Evolutionary conservation across 1,140 invertebrate genomes (phyloP).

Genomic region (Schlechtendalia chinensis): DNA sequence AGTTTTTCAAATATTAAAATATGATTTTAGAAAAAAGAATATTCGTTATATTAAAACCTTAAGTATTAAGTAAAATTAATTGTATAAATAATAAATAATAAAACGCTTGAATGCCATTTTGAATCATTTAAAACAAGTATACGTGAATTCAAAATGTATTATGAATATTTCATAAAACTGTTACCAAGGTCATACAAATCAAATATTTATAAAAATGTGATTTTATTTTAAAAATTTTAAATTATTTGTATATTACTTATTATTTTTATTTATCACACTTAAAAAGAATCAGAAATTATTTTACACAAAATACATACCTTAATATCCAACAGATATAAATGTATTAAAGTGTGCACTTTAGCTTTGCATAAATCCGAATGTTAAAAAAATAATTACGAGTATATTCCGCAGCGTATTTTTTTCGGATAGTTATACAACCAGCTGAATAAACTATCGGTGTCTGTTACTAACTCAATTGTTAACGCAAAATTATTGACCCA

Average conservation of each 20-base stretch:
- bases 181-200: no score
- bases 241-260: no score
- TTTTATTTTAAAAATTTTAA: no score
- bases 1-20: no score
- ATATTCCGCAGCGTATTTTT: background rate
- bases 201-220: no score
- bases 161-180: no score
- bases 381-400: background rate
- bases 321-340: background rate
- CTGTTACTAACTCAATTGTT: background rate
- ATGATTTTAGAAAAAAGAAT: no score
- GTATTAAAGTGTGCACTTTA: background rate
- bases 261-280: no score
- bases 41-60: no score
- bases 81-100: background rate
- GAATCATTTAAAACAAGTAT: background rate
- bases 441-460: conserved; percentile 34
- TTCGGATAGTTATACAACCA: conserved; percentile 40
- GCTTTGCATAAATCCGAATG: background rate
- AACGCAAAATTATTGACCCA: conserved; percentile 30
- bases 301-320: background rate
- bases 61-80: no score
- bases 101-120: background rate
- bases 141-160: no score
- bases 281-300: no score